Percentiles rank a stretch among this genome's conserved stretches.
Evolutionary conservation across 1,140 invertebrate species (phyloP).

Genomic region (Cotesia typhae): DNA sequence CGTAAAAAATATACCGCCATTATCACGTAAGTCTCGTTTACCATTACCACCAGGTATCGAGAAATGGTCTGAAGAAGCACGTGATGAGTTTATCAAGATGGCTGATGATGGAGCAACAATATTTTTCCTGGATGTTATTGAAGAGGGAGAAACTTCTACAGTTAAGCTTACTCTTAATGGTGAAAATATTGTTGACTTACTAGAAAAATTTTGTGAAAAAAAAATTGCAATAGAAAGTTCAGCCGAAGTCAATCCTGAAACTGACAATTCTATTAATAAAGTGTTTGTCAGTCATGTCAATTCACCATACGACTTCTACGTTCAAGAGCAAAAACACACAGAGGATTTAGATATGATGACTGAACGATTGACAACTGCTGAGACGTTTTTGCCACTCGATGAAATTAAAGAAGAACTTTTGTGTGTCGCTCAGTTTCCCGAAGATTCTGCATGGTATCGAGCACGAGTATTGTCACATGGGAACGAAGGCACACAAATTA

Average conservation of each 20-base stretch:
- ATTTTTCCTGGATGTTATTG: slow-evolving; percentile 55
- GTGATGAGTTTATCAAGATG: slow-evolving; percentile 49
- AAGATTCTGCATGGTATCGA: slow-evolving; percentile 73
- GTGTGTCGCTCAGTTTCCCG: slow-evolving; percentile 73
- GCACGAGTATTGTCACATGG: slow-evolving; percentile 56
- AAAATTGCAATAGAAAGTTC: not conserved
- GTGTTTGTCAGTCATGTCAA: slow-evolving; percentile 68
- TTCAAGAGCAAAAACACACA: slow-evolving; percentile 69
- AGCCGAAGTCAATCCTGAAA: slow-evolving; percentile 51
- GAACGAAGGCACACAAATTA: slow-evolving; percentile 57
- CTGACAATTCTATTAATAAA: not conserved
- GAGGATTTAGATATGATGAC: slow-evolving; percentile 68
- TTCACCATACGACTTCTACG: slow-evolving; percentile 71
- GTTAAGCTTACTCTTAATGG: slow-evolving; percentile 73
- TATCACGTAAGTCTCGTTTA: slow-evolving; percentile 60
- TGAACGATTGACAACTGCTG: slow-evolving; percentile 64
- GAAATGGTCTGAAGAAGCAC: slow-evolving; percentile 55
- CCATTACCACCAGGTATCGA: slow-evolving; percentile 44
- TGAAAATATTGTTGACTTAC: slow-evolving; percentile 69
- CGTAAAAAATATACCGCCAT: slow-evolving; percentile 50
- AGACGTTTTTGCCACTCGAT: slow-evolving; percentile 61
- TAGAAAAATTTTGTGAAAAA: slow-evolving; percentile 44
- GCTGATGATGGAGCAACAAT: slow-evolving; percentile 55
- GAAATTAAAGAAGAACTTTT: slow-evolving; percentile 67
- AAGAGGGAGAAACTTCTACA: slow-evolving; percentile 72